Evolutionary conservation across 2,888 invertebrate genomes (phyloP).

Genomic region (Aphodius granarius): DNA sequence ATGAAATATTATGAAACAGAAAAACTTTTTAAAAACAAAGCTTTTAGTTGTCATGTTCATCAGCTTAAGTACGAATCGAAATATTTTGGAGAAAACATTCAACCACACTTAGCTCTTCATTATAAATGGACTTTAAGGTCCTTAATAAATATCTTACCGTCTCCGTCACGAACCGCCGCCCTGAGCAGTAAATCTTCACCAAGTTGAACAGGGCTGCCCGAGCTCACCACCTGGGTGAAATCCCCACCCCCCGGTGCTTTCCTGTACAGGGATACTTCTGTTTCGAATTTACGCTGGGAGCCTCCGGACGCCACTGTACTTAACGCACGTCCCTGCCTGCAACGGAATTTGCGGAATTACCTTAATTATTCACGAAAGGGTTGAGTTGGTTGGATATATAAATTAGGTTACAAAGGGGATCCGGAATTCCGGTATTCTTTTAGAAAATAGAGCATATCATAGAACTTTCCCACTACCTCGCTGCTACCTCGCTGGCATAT

Average conservation of each 20-base stretch:
- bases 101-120: not conserved
- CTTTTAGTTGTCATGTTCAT: not conserved
- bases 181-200: constrained; percentile 62
- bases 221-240: constrained; percentile 56
- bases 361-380: not conserved
- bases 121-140: not conserved
- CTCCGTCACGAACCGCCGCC: constrained; percentile 58
- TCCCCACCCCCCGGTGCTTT: constrained; percentile 54
- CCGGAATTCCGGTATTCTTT: no score
- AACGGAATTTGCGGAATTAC: constrained; percentile 16
- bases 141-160: constrained; percentile 52
- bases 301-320: constrained; percentile 58
- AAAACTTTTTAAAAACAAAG: no score
- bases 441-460: no score
- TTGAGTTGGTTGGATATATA: no score
- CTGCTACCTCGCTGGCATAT: no score
- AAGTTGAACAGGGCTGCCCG: constrained; percentile 58
- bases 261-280: constrained; percentile 57
- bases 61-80: not conserved
- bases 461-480: no score
- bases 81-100: not conserved
- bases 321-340: constrained; percentile 47
- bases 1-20: no score
- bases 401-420: no score
- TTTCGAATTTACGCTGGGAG: constrained; percentile 57